Evolutionary conservation across 2,888 invertebrate genomes (phyloP), one percentile per base, ranked within the genome.

Genomic region (Hedya salicella): DNA sequence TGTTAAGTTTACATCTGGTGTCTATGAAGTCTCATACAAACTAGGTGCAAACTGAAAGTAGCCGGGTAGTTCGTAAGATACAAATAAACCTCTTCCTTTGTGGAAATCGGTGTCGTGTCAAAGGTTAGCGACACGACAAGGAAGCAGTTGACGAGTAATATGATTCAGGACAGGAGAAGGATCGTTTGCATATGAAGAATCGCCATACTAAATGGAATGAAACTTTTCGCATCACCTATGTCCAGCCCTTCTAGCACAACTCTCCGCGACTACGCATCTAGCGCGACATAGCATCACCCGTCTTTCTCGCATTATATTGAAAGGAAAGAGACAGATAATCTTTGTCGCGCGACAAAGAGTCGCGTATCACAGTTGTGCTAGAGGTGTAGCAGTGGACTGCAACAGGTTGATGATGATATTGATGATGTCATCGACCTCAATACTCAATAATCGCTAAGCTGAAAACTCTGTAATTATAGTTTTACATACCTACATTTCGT

Each of bases 91-190:
- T 25, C 19, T 53, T 53, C 52, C 52, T 44, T 36, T 46, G 8
- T 25, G n/a, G 13, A 19, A 30, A 59, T 44, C 8, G 36, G 39
- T 59, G 42, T 50, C 52, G 52, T 17, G 52, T 44, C 52, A 60
- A 39, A 36, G 65, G 59, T 60, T 52, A 65, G 53, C 46, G 44
- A 25, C 36, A 52, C 50, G 13, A 8, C 49, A 42, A 64, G 64
- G 59, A 64, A 42, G 48, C 48, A 21, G 25, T 14, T 13, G 39
- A 49, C 59, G 48, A 16, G 19, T 21, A 39, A 48, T 39, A 25
- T 25, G 16, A 25, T 36, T 39, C 8, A 8, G 36, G 4, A 25
- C 25, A 25, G 25, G 25, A 25, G 5, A 25, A 4, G 4, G 6
- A 25, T 25, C 25, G 6, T 25, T 25, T 1, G 25, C 25, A 25